Evolutionary conservation across 2,113 vertebrate species (phyloP).

Genomic region (Alligator mississippiensis): DNA sequence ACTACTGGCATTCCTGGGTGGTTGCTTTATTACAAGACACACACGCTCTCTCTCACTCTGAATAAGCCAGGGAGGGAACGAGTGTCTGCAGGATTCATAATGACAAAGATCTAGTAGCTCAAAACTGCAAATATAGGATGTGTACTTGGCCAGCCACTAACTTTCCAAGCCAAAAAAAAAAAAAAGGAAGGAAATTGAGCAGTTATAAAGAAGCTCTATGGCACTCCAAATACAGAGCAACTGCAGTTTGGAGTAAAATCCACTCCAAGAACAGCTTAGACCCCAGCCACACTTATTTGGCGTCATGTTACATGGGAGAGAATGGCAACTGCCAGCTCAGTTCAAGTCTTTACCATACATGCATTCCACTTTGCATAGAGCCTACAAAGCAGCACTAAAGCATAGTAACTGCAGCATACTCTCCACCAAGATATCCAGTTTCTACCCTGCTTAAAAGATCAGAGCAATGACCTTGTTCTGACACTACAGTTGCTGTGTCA

Average conservation of each 20-base stretch:
- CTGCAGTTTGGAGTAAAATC: neutral
- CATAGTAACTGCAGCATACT: fast-evolving
- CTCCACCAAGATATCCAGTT: fast-evolving
- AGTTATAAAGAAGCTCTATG: neutral
- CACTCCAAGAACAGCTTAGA: fast-evolving
- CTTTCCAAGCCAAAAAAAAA: neutral
- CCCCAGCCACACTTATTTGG: neutral
- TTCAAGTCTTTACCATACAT: neutral
- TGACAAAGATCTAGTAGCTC: neutral
- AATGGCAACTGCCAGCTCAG: fast-evolving
- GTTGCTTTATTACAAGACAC: neutral
- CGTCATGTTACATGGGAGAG: fast-evolving
- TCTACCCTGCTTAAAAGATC: neutral
- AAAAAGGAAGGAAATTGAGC: neutral
- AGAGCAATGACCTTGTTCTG: neutral
- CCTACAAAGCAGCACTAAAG: neutral
- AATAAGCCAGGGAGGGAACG: neutral
- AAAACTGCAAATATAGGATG: neutral
- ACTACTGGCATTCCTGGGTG: neutral
- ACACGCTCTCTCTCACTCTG: neutral
- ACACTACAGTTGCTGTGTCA: neutral
- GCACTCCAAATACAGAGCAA: neutral
- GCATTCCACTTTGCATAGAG: neutral
- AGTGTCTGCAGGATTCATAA: neutral
- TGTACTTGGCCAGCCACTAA: neutral